phyloP scores from a whole-genome alignment of 92 coral and sea anemone species.

The Muricea muricata region DNA sequence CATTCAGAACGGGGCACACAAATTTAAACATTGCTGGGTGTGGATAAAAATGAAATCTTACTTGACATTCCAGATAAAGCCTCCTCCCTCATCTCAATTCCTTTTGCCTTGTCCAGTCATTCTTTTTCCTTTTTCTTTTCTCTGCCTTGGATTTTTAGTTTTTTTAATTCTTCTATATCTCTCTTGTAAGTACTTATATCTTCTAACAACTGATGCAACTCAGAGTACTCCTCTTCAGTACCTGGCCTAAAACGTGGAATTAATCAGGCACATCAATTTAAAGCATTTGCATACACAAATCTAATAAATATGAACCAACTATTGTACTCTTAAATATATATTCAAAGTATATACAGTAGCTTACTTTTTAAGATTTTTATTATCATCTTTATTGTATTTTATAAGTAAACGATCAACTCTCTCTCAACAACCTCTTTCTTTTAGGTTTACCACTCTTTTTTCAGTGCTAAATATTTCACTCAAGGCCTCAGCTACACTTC shows the following conservation, averaged over 20 bases:
- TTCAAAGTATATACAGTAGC: not conserved
- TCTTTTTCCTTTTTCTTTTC: conserved; percentile 11
- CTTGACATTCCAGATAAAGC: conserved; percentile 9
- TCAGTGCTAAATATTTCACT: not conserved
- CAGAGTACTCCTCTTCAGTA: conserved; percentile 32
- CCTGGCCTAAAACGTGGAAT: not conserved
- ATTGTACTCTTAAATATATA: not conserved
- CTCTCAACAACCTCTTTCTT: conserved; percentile 27
- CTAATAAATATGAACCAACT: not conserved
- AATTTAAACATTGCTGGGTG: not conserved
- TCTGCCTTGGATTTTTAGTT: not conserved
- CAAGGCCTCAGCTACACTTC: conserved; percentile 5
- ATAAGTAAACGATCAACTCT: not conserved
- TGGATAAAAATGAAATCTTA: not conserved
- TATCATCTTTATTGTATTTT: conserved; percentile 18
- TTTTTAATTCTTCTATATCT: conserved; percentile 1
- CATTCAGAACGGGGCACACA: not conserved
- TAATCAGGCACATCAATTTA: not conserved
- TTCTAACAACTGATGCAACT: conserved; percentile 25
- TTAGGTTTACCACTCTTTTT: not conserved
- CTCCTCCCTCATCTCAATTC: conserved; percentile 1
- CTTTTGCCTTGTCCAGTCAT: conserved; percentile 10
- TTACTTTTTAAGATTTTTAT: not conserved
- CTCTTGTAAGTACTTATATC: not conserved
- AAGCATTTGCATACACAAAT: too few relatives aligned